Conservation (phyloP, 2,888 invertebrate species). For the Hyles lineata region DNA sequence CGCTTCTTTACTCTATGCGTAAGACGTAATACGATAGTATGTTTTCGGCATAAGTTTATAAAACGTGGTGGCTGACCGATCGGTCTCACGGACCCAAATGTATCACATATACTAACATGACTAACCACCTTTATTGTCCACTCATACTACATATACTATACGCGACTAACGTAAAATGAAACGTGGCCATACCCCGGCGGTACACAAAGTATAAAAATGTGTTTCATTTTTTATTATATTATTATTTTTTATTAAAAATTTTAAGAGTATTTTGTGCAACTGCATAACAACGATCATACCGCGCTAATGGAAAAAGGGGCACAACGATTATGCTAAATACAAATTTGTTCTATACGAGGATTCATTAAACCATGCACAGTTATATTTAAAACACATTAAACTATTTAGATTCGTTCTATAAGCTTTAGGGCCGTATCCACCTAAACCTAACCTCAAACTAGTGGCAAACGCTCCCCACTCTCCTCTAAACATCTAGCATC, state of each 20-base stretch:
- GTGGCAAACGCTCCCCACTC: conserved; percentile 57
- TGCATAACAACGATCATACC: conserved; percentile 40
- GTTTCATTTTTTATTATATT: conserved; percentile 56
- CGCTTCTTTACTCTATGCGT: too few relatives aligned
- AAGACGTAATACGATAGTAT: too few relatives aligned
- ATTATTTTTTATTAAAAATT: conserved; percentile 50
- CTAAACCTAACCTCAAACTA: conserved; percentile 62
- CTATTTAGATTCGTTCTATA: conserved; percentile 73
- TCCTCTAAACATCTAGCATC: conserved; percentile 77
- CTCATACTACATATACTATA: conserved; percentile 75
- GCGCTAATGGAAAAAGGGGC: conserved; percentile 58
- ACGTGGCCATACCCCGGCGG: conserved; percentile 46
- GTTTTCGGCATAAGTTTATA: too few relatives aligned
- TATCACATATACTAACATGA: conserved; percentile 71
- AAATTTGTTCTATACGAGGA: conserved; percentile 71
- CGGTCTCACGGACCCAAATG: conserved; percentile 31
- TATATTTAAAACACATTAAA: conserved; percentile 66
- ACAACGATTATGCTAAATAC: conserved; percentile 70
- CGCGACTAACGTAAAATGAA: conserved; percentile 65
- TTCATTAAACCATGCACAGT: conserved; percentile 63
- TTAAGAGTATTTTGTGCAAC: conserved; percentile 76
- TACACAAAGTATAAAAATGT: conserved; percentile 70
- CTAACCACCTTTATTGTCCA: conserved; percentile 80
- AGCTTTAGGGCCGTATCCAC: conserved; percentile 73
- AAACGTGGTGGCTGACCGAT: conserved; percentile 58